Base-by-base conservation (phyloP, 2,888 invertebrate species). In the Hyalella azteca region DNA sequence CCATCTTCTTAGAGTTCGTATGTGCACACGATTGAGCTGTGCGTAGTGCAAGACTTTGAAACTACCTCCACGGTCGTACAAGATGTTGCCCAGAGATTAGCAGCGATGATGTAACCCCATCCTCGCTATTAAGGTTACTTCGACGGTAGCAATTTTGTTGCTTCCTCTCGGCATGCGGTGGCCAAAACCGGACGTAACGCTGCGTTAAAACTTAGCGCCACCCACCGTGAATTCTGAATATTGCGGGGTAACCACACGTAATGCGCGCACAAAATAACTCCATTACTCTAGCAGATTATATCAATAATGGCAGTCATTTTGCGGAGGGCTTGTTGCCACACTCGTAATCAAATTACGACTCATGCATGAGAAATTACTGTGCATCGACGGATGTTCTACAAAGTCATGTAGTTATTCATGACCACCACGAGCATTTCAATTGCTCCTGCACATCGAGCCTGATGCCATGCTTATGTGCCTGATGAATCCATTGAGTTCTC, bases 151-250 rank as follows among this genome's bases (percentile, higher is more conserved):
- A 66, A 66, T 66, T 66, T 66, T 66, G 36, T 22, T 29, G 66
- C 66, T 66, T 66, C 66, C 66, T 66, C 66, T 66, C 29, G 36
- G 29, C 66, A 66, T 66, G 66, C 66, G 66, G 66, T 66, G 66
- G 66, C 36, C 66, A 66, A 66, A 66, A 66, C 66, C 66, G 66
- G 66, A 66, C 36, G 66, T 66, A 66, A 66, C 66, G 66, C 66
- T 36, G 66, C 36, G 66, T 66, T 66, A 66, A 66, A 66, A 66
- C 66, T 66, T 66, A 66, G 66, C 36, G 66, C 66, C 66, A 66
- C 66, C 66, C 66, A 66, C 66, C 66, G 66, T 66, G 66, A 66
- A 66, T 66, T 66, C 36, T 32, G 66, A 66, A 66, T 66, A 66
- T 66, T 66, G 36, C 66, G 32, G 66, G 66, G 66, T 66, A 66